Conservation (phyloP, 92 coral and sea anemone genomes). For the Zoanthus sociatus region DNA sequence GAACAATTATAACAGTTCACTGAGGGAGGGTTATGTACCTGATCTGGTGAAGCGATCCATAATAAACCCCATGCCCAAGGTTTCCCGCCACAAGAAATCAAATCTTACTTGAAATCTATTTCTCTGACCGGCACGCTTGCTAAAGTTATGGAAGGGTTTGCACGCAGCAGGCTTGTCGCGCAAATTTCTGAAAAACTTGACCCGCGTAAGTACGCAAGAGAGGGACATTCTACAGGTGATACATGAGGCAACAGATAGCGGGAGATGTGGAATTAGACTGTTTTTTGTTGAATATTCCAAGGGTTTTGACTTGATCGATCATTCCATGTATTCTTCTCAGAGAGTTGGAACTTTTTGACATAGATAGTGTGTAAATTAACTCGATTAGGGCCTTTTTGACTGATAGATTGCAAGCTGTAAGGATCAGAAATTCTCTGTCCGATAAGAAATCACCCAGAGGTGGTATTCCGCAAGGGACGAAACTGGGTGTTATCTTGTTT, state of each 20-base stretch:
- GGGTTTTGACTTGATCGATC: slow-evolving; percentile 33
- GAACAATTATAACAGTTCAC: too few species aligned
- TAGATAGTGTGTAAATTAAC: neutral
- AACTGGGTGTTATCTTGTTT: neutral
- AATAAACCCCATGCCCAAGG: neutral
- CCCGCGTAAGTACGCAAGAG: too few species aligned
- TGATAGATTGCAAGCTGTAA: slow-evolving; percentile 30
- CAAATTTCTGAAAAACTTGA: neutral
- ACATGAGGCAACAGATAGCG: too few species aligned
- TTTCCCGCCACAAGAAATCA: neutral
- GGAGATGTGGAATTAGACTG: too few species aligned
- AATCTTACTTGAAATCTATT: neutral
- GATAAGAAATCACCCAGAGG: neutral
- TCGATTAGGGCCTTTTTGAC: slow-evolving; percentile 30
- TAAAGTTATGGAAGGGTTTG: neutral
- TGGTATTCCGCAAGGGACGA: neutral
- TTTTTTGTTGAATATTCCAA: too few species aligned
- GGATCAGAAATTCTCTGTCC: neutral
- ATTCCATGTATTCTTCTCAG: slow-evolving; percentile 20
- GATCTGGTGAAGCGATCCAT: too few species aligned
- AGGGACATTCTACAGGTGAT: too few species aligned
- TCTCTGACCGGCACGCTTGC: neutral
- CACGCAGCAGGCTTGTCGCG: neutral
- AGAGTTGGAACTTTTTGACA: slow-evolving; percentile 10
- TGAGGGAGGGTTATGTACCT: too few species aligned